These are phyloP conservation scores for Petrophora chlorosata DNA, from an alignment of 2,888 invertebrate genomes.

Conservation along the genomic window DNA sequence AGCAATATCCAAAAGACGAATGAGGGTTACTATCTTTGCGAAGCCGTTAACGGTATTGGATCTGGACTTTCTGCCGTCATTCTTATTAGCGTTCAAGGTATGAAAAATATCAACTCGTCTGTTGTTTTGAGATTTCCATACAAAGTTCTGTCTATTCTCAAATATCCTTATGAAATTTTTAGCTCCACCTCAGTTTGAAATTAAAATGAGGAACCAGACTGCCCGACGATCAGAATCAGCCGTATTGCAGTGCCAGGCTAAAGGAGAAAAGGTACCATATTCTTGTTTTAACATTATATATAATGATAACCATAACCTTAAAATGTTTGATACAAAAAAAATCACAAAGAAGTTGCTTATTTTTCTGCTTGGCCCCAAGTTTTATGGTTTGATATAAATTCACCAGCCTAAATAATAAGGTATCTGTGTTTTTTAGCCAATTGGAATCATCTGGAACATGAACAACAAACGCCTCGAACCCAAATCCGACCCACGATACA, in stretches of 20 bases:
- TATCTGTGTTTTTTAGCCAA: constrained; percentile 81
- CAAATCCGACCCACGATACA: constrained; percentile 93
- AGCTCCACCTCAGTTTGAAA: constrained; percentile 97
- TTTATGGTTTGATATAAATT: too few relatives aligned
- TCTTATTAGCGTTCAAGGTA: constrained; percentile 96
- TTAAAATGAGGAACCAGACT: constrained; percentile 95
- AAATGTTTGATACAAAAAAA: too few relatives aligned
- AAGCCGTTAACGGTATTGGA: constrained; percentile 98
- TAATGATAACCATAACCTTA: too few relatives aligned
- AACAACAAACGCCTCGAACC: constrained; percentile 96
- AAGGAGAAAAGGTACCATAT: constrained; percentile 89
- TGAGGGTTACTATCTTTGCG: constrained; percentile 97
- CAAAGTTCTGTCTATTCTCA: not conserved
- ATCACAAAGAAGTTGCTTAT: too few relatives aligned
- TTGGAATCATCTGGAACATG: constrained; percentile 97
- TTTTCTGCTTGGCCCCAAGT: too few relatives aligned
- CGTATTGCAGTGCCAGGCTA: constrained; percentile 95
- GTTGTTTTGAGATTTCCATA: not conserved
- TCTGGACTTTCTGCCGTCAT: constrained; percentile 97
- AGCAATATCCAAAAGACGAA: constrained; percentile 96
- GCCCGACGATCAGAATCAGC: constrained; percentile 95
- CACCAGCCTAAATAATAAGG: not conserved
- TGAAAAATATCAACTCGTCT: constrained; percentile 11
- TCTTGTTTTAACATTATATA: too few relatives aligned
- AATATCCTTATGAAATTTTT: constrained; percentile 26